Conservation (phyloP, 2,888 invertebrate genomes). For the Cosmopolites sordidus region DNA sequence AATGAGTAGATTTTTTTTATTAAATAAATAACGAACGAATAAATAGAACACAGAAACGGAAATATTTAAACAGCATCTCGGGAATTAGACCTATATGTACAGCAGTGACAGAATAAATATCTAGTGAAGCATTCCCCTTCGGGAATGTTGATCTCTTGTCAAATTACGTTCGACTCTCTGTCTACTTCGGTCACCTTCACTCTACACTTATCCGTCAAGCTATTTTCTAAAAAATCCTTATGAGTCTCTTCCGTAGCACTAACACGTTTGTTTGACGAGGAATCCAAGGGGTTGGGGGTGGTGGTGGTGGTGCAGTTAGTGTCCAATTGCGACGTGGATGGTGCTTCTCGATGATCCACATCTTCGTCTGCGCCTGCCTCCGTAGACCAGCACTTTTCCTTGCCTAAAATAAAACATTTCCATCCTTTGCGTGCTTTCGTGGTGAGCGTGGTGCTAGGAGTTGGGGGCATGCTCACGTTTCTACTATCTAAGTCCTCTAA, state of each 20-base stretch:
- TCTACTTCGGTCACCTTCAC: conserved; percentile 37
- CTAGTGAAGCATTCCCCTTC: conserved; percentile 45
- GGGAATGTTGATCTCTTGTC: conserved; percentile 45
- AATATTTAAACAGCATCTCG: conserved; percentile 44
- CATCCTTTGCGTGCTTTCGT: conserved; percentile 39
- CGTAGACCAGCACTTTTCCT: conserved; percentile 39
- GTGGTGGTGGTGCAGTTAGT: conserved; percentile 26
- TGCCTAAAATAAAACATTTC: conserved; percentile 45
- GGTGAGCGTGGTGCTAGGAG: conserved; percentile 35
- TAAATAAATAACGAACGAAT: conserved; percentile 29
- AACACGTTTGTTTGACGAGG: neutral
- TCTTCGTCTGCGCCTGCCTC: conserved; percentile 28
- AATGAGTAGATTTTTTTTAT: conserved; percentile 9
- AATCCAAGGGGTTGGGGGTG: neutral
- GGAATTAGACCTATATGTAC: conserved; percentile 46
- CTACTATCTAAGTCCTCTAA: conserved; percentile 36
- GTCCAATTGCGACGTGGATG: conserved; percentile 43
- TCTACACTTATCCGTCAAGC: conserved; percentile 30
- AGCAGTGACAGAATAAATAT: conserved; percentile 49
- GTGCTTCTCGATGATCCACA: conserved; percentile 41
- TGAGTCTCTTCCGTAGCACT: conserved; percentile 14
- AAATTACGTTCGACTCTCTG: conserved; percentile 40
- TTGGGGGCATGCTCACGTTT: conserved; percentile 43
- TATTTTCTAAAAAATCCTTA: conserved; percentile 27
- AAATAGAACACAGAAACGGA: neutral